Evolutionary conservation across 2,888 invertebrate genomes (phyloP).

Genomic region (Schizotus pectinicornis): DNA sequence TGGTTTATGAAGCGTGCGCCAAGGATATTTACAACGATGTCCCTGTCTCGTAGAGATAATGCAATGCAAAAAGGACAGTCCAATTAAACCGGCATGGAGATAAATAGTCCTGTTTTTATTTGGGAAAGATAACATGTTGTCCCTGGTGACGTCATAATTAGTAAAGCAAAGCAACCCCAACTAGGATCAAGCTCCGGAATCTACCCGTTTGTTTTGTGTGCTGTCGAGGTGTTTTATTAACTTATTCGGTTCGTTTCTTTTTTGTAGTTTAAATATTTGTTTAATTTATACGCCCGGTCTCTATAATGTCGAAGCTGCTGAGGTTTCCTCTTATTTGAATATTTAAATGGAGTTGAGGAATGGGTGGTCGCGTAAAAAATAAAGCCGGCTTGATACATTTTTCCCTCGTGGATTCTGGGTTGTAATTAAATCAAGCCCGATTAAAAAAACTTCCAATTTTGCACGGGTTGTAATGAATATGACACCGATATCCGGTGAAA

Average conservation of each 20-base stretch:
- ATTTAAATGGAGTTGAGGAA: too few relatives aligned
- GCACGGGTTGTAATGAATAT: too few relatives aligned
- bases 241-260: conserved; percentile 8
- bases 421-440: too few relatives aligned
- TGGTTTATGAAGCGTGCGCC: background rate
- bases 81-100: conserved; percentile 24
- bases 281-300: too few relatives aligned
- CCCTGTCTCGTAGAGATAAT: conserved; percentile 1
- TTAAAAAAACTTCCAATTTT: too few relatives aligned
- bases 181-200: conserved; percentile 13
- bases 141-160: conserved; percentile 28
- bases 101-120: conserved; percentile 24
- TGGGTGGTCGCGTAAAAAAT: too few relatives aligned
- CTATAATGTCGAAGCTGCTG: too few relatives aligned
- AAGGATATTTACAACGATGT: background rate
- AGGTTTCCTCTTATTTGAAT: too few relatives aligned
- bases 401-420: too few relatives aligned
- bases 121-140: conserved; percentile 10
- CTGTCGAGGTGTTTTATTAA: conserved; percentile 13
- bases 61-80: conserved; percentile 19
- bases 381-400: too few relatives aligned
- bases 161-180: conserved; percentile 4
- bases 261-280: background rate
- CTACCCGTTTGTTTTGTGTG: conserved; percentile 16
- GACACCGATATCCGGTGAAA: too few relatives aligned